A percentile compares a stretch with the other conserved stretches of the same genome.
These are phyloP conservation scores for Paracentrotus lividus DNA, from an alignment of 53 echinoderm and acorn worm genomes.

Conservation along the genomic window DNA sequence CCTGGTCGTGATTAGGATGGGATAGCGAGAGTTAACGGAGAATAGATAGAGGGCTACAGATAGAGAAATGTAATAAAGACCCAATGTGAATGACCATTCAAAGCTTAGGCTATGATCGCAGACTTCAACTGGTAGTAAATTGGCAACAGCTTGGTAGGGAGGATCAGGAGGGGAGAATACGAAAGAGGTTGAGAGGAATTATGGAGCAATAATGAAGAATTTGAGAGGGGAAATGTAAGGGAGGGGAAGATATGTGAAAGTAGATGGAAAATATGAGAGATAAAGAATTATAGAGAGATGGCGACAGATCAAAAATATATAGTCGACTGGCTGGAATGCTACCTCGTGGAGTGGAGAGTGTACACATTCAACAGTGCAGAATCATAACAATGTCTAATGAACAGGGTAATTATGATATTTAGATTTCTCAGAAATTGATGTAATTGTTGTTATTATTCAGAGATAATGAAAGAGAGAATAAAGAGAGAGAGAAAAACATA, in stretches of 20 bases:
- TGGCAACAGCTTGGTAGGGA: too few species aligned
- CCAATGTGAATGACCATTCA: conserved; percentile 21
- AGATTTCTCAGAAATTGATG: too few species aligned
- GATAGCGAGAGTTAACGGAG: conserved; percentile 35
- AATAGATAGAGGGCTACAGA: background rate
- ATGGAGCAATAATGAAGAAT: too few species aligned
- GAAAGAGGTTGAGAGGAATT: background rate
- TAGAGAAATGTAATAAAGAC: conserved; percentile 8
- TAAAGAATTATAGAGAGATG: background rate
- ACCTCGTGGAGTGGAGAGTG: too few species aligned
- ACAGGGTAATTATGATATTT: too few species aligned
- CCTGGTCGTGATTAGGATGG: conserved; percentile 10
- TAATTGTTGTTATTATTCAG: too few species aligned
- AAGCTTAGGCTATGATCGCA: background rate
- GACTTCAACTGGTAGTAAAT: background rate
- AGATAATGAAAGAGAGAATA: too few species aligned
- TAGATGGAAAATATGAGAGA: background rate
- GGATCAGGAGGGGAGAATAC: background rate
- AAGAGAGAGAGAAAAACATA: too few species aligned
- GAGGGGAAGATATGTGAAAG: background rate
- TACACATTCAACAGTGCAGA: too few species aligned
- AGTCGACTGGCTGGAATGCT: too few species aligned
- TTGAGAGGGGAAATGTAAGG: background rate
- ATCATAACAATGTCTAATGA: too few species aligned
- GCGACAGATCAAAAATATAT: background rate